phyloP scores from a whole-genome alignment of 2,113 vertebrate species.

The Otolemur garnettii region DNA sequence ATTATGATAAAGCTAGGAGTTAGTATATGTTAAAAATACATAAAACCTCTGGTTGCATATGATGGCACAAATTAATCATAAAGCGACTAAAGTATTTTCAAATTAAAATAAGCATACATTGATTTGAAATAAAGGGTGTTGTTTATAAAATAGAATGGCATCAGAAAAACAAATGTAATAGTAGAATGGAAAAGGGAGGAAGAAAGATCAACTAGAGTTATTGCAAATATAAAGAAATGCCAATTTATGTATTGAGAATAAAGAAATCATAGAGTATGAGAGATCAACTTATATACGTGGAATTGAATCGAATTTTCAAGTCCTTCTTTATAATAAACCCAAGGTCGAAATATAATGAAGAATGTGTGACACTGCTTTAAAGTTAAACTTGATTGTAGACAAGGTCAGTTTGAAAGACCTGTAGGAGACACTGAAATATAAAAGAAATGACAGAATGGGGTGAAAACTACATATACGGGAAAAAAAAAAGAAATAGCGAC shows the following conservation, averaged over 20 bases:
- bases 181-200: too few species aligned
- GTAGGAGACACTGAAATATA: neutral
- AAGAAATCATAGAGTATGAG: too few species aligned
- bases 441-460: neutral
- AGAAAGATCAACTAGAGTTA: too few species aligned
- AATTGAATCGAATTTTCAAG: neutral
- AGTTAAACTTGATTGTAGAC: neutral
- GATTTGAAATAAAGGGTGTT: neutral
- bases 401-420: fast-evolving
- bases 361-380: neutral
- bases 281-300: too few species aligned
- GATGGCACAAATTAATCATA: neutral
- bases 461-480: too few species aligned
- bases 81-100: neutral
- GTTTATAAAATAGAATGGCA: neutral
- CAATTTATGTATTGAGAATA: too few species aligned
- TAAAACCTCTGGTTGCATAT: neutral
- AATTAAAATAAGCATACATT: neutral
- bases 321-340: too few species aligned
- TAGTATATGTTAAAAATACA: neutral
- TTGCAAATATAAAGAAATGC: too few species aligned
- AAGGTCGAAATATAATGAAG: neutral
- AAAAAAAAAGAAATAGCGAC: neutral
- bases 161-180: neutral
- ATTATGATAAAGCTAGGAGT: neutral